Conservation (phyloP, 2,113 vertebrate genomes). For the Chiloscyllium plagiosum region DNA sequence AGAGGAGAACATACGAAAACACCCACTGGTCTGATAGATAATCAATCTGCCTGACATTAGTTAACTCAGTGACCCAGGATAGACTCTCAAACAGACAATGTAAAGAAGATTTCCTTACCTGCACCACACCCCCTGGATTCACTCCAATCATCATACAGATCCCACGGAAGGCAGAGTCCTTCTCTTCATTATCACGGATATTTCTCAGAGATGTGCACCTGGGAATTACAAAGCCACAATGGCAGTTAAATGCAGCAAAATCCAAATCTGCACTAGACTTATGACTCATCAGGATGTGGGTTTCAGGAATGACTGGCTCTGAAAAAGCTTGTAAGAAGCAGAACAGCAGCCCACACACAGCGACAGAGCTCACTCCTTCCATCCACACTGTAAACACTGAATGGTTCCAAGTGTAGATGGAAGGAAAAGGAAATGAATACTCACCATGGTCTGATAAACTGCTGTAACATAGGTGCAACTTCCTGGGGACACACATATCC, state of each 20-base stretch:
- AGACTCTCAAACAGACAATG: not conserved
- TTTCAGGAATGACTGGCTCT: not conserved
- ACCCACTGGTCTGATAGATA: not conserved
- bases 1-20: too few species aligned
- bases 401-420: not conserved
- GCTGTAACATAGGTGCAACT: conserved; percentile 85
- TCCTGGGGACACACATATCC: conserved; percentile 92
- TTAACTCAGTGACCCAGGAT: not conserved
- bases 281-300: not conserved
- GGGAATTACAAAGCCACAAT: conserved; percentile 36
- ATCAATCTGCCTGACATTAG: not conserved
- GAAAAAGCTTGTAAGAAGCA: not conserved
- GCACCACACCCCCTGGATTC: conserved; percentile 85
- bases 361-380: not conserved
- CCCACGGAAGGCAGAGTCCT: conserved; percentile 85
- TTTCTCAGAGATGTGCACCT: conserved; percentile 88
- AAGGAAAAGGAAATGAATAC: conserved; percentile 38
- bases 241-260: not conserved
- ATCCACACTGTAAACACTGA: not conserved
- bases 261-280: not conserved
- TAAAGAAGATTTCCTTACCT: conserved; percentile 57
- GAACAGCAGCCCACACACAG: not conserved
- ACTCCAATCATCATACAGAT: conserved; percentile 95
- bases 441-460: conserved; percentile 91
- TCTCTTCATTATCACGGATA: conserved; percentile 90